Base-by-base conservation (phyloP, 2,797 vertebrate genomes). In the Acrocephalus scirpaceus region DNA sequence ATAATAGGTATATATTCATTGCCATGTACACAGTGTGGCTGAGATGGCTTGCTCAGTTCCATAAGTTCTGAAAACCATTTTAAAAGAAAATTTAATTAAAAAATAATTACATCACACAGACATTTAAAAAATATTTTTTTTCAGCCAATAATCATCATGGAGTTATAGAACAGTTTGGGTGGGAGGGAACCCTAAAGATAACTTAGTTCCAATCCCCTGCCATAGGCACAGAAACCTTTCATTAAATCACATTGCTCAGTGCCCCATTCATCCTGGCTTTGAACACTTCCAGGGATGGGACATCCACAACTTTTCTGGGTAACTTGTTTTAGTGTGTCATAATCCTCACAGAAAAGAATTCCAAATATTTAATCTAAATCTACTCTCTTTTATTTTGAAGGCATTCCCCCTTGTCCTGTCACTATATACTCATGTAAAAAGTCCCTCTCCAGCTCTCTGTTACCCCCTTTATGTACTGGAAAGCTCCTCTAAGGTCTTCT, bases 181-280 rank as follows among this genome's bases (percentile, higher is more conserved):
- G 16, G 32, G 27, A 53, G 34, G 5, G 16, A 1, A n/a, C 3
- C 0, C 2, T n/a, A 69, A 45, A 60, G 4, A 45, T 16, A 12
- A 16, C 13, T 36, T 38, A 29, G 13, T 40, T 67, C 23, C 8
- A 61, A 27, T 29, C 23, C 19, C 19, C 3, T 53, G 19, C 18
- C 16, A 25, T 25, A 13, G 30, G 5, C 15, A n/a, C 0, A 1
- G 21, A 12, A 5, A 27, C 14, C 22, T 67, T 20, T 13, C 27
- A 10, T 45, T 36, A 20, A 15, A 67, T 7, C 29, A 38, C 19
- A 15, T 6, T 29, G 1, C 23, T 29, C 16, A n/a, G 3, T 38
- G 27, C 1, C 4, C 29, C 54, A 53, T 38, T 25, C 19, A 23
- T n/a, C 10, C 32, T 60, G 71, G 62, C 10, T 15, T 53, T 60